phyloP scores from a whole-genome alignment of 2,888 invertebrate genomes.

The Dorcus hopei region DNA sequence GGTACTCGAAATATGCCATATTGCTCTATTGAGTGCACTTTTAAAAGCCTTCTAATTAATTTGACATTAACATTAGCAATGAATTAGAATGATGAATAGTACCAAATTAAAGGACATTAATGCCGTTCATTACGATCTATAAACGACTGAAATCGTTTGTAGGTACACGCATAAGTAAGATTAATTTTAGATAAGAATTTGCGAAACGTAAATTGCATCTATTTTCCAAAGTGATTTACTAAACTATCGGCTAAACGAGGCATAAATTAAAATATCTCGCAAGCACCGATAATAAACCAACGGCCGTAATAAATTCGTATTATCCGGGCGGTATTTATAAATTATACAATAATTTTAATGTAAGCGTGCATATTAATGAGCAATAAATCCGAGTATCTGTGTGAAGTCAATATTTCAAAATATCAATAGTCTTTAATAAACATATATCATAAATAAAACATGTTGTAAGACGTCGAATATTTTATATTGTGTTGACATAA shows the following conservation, averaged over 20 bases:
- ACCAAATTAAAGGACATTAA: background rate
- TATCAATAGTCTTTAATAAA: constrained; percentile 2
- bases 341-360: constrained; percentile 1
- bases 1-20: no score
- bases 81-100: no score
- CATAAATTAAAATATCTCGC: constrained; percentile 1
- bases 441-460: constrained; percentile 21
- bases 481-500: constrained; percentile 23
- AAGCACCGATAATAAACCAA: background rate
- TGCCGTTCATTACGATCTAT: background rate
- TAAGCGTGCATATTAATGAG: background rate
- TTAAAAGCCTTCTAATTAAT: no score
- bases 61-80: no score
- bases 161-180: background rate
- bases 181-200: background rate
- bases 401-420: constrained; percentile 2
- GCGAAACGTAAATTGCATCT: background rate
- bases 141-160: background rate
- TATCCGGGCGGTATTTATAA: background rate
- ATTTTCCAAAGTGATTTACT: no score
- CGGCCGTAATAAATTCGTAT: background rate
- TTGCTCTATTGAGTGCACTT: no score
- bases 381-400: background rate
- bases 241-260: background rate
- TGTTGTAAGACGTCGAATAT: constrained; percentile 15